These are phyloP conservation scores for Lipophrys pholis DNA, from an alignment of 2,113 vertebrate genomes.

Conservation along the genomic window DNA sequence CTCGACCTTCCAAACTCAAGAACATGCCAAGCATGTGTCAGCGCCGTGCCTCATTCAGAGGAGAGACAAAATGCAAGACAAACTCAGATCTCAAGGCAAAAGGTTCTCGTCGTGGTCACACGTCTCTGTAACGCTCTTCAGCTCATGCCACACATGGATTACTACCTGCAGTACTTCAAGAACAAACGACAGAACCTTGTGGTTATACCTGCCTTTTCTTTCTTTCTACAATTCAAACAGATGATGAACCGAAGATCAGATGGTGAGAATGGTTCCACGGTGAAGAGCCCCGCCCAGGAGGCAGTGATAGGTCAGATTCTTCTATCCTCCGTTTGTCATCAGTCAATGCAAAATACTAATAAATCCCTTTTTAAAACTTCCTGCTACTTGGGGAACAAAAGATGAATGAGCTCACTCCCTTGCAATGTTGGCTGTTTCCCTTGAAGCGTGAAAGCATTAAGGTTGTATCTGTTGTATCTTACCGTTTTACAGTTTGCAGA, in stretches of 20 bases:
- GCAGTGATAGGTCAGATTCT: constrained; percentile 84
- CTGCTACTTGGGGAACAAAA: not conserved
- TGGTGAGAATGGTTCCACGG: constrained; percentile 81
- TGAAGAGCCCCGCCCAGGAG: constrained; percentile 84
- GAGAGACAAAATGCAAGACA: not conserved
- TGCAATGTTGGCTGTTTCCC: constrained; percentile 18
- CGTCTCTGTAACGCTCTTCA: not conserved
- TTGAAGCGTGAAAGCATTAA: constrained; percentile 28
- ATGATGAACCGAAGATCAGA: constrained; percentile 81
- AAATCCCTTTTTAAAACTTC: not conserved
- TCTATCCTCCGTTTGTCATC: not conserved
- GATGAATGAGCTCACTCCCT: not conserved
- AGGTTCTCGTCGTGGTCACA: not conserved
- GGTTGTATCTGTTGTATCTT: constrained; percentile 57
- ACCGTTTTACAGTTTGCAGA: constrained; percentile 76
- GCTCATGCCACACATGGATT: not conserved
- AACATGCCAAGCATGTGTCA: not conserved
- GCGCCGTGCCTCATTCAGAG: not conserved
- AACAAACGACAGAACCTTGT: not conserved
- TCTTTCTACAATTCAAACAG: constrained; percentile 53
- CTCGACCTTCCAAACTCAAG: not conserved
- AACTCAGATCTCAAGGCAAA: not conserved
- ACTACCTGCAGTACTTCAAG: not conserved
- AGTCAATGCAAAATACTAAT: constrained; percentile 4
- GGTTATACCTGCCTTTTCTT: not conserved